A percentile compares a stretch with the other conserved stretches of the same genome.
phyloP scores from a whole-genome alignment of 30 jellyfish, hydroid and myxozoan species.

The Pelagia noctiluca region DNA sequence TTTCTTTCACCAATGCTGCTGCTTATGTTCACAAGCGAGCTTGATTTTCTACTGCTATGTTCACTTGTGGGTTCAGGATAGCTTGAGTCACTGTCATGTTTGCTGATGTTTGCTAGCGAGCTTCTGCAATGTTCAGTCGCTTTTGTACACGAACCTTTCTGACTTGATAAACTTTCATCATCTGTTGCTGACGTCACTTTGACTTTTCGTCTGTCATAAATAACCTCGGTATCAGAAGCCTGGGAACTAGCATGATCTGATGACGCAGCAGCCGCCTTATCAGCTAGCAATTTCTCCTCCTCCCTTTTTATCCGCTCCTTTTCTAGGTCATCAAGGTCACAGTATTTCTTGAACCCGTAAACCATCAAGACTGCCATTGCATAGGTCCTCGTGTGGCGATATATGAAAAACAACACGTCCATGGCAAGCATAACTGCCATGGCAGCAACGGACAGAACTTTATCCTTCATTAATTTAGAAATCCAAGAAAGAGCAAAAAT shows the following conservation, averaged over 20 bases:
- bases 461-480: conserved; percentile 15
- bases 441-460: conserved; percentile 30
- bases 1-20: no score
- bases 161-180: no score
- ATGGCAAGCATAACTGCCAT: conserved; percentile 19
- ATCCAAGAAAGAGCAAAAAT: conserved; percentile 62
- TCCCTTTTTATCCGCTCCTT: conserved; percentile 35
- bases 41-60: no score
- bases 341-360: conserved; percentile 54
- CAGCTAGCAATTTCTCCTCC: background rate
- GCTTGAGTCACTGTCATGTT: no score
- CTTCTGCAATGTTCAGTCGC: no score
- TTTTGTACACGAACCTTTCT: no score
- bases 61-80: no score
- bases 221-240: background rate
- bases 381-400: conserved; percentile 74
- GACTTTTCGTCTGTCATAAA: background rate
- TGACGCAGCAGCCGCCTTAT: background rate
- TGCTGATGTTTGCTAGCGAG: no score
- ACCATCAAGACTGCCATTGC: conserved; percentile 74
- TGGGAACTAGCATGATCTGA: background rate
- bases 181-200: no score
- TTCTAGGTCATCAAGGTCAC: conserved; percentile 52
- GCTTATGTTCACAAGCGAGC: no score
- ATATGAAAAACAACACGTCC: conserved; percentile 61